Evolutionary conservation across 2,888 invertebrate genomes (phyloP), one percentile per base, ranked within the genome.

Genomic region (Acronicta alni): DNA sequence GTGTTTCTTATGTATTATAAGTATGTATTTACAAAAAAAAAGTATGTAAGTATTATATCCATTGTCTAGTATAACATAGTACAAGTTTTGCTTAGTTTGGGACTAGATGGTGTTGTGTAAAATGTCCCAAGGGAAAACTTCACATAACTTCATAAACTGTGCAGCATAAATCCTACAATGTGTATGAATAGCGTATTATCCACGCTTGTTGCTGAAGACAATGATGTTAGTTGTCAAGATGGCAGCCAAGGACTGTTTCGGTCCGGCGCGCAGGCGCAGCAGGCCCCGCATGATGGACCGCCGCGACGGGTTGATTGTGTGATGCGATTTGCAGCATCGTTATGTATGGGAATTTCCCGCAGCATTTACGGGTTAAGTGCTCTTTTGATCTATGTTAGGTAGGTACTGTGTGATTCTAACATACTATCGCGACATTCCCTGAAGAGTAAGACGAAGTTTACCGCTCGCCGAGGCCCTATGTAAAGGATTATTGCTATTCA

Each of bases 211-310:
- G 44, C 38, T 15, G 38, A 70, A 75, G 75, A 75, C 78, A 64
- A 72, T 61, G 64, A 26, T 52, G 51, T 16, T 17, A 46, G 42
- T 23, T 39, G 38, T 49, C 41, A 65, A 76, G 74, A 72, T 62
- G 66, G 47, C 38, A 49, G 72, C 67, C 81, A 81, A 81, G 79
- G 79, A 67, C 51, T 26, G 75, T 67, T 62, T 42, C 79, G 81
- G 69, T 73, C 48, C 69, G 80, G 26, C 72, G 75, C 79, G 72
- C n/a, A n/a, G n/a, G n/a, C 81, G 74, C 48, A 67, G 61, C 38
- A 68, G 64, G 18, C 43, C 71, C 41, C 55, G 47, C 59, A 76
- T 78, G 79, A 70, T 70, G 55, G 35, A 32, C n/a, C n/a, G n/a
- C n/a, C n/a, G 37, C 48, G 12, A 47, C 42, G 8, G 45, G 18